These are phyloP conservation scores for Ciconia nigra DNA, from an alignment of 2,797 vertebrate genomes.

Conservation along the genomic window DNA sequence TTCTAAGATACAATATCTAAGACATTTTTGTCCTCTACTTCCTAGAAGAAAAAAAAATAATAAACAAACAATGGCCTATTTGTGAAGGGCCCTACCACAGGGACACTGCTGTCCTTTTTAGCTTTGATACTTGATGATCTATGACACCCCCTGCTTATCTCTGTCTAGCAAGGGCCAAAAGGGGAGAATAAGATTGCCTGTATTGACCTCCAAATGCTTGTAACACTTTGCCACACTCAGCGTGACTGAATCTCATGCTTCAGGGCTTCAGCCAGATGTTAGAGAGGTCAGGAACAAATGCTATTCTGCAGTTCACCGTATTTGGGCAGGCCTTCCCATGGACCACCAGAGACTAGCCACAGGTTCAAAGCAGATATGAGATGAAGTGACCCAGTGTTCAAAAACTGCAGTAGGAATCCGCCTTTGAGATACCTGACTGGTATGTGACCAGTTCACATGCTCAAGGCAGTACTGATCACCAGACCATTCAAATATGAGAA, in stretches of 20 bases:
- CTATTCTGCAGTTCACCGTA: background rate
- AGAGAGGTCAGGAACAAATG: background rate
- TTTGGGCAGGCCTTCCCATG: background rate
- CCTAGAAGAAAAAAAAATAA: background rate
- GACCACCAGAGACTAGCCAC: background rate
- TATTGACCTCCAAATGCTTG: background rate
- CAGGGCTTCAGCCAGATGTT: constrained; percentile 32
- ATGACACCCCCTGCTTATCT: constrained; percentile 5
- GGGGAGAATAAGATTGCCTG: background rate
- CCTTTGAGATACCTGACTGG: background rate
- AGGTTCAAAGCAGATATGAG: background rate
- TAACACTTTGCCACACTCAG: background rate
- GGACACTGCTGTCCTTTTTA: background rate
- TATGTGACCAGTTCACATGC: background rate
- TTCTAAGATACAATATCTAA: background rate
- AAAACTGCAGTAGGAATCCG: background rate
- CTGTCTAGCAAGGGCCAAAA: background rate
- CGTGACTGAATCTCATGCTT: background rate
- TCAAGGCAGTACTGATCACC: background rate
- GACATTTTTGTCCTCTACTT: background rate
- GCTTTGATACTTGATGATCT: constrained; percentile 20
- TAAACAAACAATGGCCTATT: background rate
- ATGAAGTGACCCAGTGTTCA: background rate
- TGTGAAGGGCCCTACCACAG: background rate
- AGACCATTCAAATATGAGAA: background rate